Percentiles rank a stretch among this genome's conserved stretches.
Conservation (phyloP, 1,140 invertebrate species). For the Achroia grisella region DNA sequence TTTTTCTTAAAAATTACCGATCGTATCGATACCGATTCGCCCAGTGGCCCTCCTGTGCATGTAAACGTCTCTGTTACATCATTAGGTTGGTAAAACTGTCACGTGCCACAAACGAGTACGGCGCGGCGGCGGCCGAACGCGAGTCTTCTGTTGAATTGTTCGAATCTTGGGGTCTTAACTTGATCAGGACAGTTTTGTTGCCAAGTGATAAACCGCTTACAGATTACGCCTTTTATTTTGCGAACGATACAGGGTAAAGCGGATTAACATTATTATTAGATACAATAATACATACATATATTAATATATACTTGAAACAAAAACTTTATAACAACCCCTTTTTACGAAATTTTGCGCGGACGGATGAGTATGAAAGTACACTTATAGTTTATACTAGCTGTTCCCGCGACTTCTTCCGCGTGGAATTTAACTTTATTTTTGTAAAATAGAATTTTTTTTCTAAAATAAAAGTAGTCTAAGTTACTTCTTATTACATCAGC, state of each 20-base stretch:
- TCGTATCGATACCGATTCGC: not conserved
- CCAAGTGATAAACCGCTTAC: constrained; percentile 52
- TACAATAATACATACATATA: too few relatives aligned
- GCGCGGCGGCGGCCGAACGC: constrained; percentile 10
- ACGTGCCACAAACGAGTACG: constrained; percentile 48
- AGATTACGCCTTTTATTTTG: constrained; percentile 11
- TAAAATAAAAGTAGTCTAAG: too few relatives aligned
- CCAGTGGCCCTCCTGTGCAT: not conserved
- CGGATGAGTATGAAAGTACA: too few relatives aligned
- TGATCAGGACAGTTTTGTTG: constrained; percentile 35
- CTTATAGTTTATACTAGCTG: too few relatives aligned
- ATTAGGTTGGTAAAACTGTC: constrained; percentile 24
- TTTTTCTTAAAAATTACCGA: too few relatives aligned
- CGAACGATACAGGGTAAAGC: constrained; percentile 15
- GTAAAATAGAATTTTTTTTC: too few relatives aligned
- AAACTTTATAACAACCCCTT: too few relatives aligned
- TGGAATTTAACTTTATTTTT: too few relatives aligned
- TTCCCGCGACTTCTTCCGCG: too few relatives aligned
- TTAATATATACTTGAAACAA: too few relatives aligned
- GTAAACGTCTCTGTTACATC: constrained; percentile 20
- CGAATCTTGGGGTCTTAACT: constrained; percentile 61
- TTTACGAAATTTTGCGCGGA: too few relatives aligned
- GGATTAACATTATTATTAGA: not conserved
- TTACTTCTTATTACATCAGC: too few relatives aligned
- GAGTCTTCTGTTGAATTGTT: constrained; percentile 51